Evolutionary conservation across 2,113 vertebrate species (phyloP), one percentile per base, ranked within the genome.

Genomic region (Tretioscincus oriximinensis): DNA sequence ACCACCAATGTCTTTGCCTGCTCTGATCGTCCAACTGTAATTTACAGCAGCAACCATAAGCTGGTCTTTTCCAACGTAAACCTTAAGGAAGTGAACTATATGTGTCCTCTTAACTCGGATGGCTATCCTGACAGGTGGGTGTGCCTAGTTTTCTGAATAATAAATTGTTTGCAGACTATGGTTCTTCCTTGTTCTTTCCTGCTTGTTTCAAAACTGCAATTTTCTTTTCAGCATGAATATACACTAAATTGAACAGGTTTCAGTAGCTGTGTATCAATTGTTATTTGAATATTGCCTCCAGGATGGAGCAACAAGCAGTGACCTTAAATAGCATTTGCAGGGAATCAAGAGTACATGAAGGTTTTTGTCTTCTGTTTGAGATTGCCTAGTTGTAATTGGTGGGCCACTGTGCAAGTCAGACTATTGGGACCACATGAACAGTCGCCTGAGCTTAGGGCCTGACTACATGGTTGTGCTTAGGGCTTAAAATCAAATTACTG

Each of bases 1-100:
- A 99, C 98, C 31, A 99, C 98, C 86, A 99, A 99, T 0, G 98
- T 99, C 12, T 99, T 99, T 1, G 98, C 98, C 77, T 99, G 98
- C 93, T 99, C 98, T 0, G 98, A 99, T 94, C 96, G 98, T 10
- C 98, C 98, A 84, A 99, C 98, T 0, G 98, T 99, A 95, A 99
- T 99, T 94, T 99, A 99, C 89, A 99, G 98, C 92, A 99, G 98
- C 91, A 99, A 99, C 93, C 98, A 99, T 96, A 99, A 99, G 84
- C 93, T 99, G 86, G 98, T 99, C 78, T 99, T 99, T 94, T 99
- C 98, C 88, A 99, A 99, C 0, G 98, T 99, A 93, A 99, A 99
- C 94, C 97, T 99, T 84, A 99, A 99, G 91, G 98, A 99, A 86
- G 98, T 99, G 91, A 99, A 99, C 93, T 99, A 99, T 88, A 99